These are phyloP conservation scores for Crocidura indochinensis DNA, from an alignment of 2,797 vertebrate genomes.

Conservation along the genomic window DNA sequence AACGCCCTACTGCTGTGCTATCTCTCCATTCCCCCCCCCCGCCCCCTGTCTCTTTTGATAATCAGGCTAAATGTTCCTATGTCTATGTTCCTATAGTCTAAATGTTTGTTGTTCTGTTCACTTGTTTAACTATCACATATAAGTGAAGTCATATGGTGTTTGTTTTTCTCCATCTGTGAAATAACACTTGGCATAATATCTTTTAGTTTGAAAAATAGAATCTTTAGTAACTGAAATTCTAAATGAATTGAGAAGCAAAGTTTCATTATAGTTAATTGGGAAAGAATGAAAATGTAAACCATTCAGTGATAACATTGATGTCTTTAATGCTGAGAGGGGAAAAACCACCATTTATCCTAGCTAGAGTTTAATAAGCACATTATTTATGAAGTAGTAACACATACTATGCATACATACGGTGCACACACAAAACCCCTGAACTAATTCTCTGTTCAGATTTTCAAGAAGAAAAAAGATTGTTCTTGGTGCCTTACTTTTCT, in stretches of 20 bases:
- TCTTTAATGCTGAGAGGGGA: background rate
- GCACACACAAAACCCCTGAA: background rate
- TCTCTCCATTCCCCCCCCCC: too few relatives aligned
- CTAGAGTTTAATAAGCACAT: background rate
- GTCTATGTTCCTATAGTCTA: background rate
- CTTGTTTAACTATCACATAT: background rate
- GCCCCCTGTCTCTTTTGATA: background rate
- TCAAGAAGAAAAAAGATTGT: background rate
- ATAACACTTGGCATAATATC: background rate
- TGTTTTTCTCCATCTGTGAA: background rate
- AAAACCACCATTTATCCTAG: background rate
- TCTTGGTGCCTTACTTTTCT: background rate
- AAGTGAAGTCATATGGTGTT: background rate
- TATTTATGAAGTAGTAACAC: background rate
- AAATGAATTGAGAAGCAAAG: background rate
- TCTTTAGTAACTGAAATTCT: constrained; percentile 15
- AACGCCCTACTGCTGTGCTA: too few relatives aligned
- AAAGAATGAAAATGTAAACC: background rate
- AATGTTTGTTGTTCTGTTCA: background rate
- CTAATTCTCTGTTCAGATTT: background rate
- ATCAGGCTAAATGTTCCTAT: background rate
- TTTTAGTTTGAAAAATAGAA: background rate
- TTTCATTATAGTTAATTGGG: background rate
- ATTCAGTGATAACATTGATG: too few relatives aligned
- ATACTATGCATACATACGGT: background rate